Evolutionary conservation across 2,113 vertebrate genomes (phyloP).

Genomic region (Lamprotornis superbus): DNA sequence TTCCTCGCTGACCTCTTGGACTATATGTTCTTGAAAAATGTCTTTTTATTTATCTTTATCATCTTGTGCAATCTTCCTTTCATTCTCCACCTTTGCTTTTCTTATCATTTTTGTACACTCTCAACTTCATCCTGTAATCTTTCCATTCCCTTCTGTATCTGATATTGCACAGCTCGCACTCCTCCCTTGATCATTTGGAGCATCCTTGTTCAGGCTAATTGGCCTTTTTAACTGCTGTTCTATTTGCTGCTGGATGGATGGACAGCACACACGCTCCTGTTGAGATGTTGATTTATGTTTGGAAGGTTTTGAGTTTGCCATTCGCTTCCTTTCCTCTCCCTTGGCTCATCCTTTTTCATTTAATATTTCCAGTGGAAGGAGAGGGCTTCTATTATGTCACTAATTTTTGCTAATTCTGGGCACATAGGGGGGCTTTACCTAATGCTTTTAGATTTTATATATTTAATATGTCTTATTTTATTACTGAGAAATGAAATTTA

Average conservation of each 20-base stretch:
- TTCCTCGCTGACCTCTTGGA: constrained; percentile 56
- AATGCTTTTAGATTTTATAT: background rate
- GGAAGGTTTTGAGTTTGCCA: background rate
- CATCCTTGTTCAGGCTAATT: constrained; percentile 36
- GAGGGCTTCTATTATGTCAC: background rate
- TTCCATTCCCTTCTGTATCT: constrained; percentile 65
- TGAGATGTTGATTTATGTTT: constrained; percentile 36
- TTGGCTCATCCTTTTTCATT: background rate
- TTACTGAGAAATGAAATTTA: background rate
- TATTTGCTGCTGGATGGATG: constrained; percentile 23
- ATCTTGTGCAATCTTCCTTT: constrained; percentile 54
- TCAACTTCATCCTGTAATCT: constrained; percentile 65
- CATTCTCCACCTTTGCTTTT: constrained; percentile 63
- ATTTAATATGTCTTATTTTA: background rate
- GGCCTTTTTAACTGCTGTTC: constrained; percentile 48
- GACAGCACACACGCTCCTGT: background rate
- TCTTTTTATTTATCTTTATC: constrained; percentile 67
- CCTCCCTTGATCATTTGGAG: constrained; percentile 35
- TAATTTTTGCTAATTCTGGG: background rate
- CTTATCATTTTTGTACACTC: constrained; percentile 59
- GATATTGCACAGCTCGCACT: constrained; percentile 32
- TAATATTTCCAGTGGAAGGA: background rate
- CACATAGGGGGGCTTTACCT: background rate
- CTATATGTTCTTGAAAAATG: constrained; percentile 61
- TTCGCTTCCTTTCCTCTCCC: background rate